Evolutionary conservation across 1,140 invertebrate genomes (phyloP).

Genomic region (Monochamus saltuarius): DNA sequence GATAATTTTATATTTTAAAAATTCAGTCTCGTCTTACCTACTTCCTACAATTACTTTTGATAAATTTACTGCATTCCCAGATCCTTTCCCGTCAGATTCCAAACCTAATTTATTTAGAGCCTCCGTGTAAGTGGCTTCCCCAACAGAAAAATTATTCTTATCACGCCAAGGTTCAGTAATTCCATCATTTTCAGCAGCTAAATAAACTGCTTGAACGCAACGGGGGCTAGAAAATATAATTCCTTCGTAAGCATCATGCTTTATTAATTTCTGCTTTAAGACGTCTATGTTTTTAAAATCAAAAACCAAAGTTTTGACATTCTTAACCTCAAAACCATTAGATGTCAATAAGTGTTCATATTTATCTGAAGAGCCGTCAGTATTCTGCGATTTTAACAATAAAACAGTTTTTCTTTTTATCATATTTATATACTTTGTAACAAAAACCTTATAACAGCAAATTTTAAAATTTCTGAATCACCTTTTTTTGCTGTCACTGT

Average conservation of each 20-base stretch:
- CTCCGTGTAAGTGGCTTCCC: slow-evolving; percentile 49
- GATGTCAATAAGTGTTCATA: slow-evolving; percentile 38
- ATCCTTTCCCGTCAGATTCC: slow-evolving; percentile 45
- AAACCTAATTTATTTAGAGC: slow-evolving; percentile 44
- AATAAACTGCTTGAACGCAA: slow-evolving; percentile 48
- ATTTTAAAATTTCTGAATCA: no score
- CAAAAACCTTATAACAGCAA: no score
- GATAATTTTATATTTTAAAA: slow-evolving; percentile 1
- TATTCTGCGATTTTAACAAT: slow-evolving; percentile 40
- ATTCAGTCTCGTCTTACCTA: slow-evolving; percentile 24
- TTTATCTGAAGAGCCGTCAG: slow-evolving; percentile 38
- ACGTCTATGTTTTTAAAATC: slow-evolving; percentile 48
- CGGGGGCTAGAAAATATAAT: slow-evolving; percentile 55
- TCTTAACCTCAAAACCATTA: slow-evolving; percentile 38
- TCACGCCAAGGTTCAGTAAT: slow-evolving; percentile 43
- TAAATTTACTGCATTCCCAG: slow-evolving; percentile 53
- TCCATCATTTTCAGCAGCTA: slow-evolving; percentile 31
- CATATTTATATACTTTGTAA: slow-evolving; percentile 10
- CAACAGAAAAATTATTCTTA: slow-evolving; percentile 53
- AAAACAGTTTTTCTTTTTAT: slow-evolving; percentile 37
- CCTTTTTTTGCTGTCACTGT: no score
- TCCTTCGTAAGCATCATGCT: slow-evolving; percentile 44
- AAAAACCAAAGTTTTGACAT: slow-evolving; percentile 50
- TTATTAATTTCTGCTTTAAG: slow-evolving; percentile 46
- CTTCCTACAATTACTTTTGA: slow-evolving; percentile 49